Evolutionary conservation across 2,113 vertebrate species (phyloP).

Genomic region (Salvator merianae): DNA sequence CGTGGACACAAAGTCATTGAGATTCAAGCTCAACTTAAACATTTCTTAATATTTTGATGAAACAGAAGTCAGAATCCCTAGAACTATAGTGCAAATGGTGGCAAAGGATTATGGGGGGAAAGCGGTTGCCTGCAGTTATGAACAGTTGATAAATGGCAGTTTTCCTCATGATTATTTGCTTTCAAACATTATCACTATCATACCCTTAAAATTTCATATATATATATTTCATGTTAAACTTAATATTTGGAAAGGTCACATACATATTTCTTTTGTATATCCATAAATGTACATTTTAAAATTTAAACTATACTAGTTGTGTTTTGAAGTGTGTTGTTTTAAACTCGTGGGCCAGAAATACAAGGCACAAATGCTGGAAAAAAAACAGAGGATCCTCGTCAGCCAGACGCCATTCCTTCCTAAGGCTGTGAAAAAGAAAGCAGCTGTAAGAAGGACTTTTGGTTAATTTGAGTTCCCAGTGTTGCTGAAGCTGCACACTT

Average conservation of each 20-base stretch:
- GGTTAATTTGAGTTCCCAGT: constrained; percentile 17
- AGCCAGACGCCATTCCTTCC: not conserved
- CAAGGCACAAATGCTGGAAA: not conserved
- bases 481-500: constrained; percentile 1
- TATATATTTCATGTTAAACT: not conserved
- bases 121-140: too few species aligned
- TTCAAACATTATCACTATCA: too few species aligned
- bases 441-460: constrained; percentile 10
- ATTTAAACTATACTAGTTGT: too few species aligned
- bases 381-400: not conserved
- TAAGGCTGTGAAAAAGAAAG: constrained; percentile 11
- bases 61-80: too few species aligned
- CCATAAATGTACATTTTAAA: not conserved
- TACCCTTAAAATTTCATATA: not conserved
- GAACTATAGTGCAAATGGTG: too few species aligned
- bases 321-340: not conserved
- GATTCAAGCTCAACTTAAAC: too few species aligned
- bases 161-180: too few species aligned
- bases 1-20: too few species aligned
- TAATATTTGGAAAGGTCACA: too few species aligned
- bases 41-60: too few species aligned
- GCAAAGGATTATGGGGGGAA: too few species aligned
- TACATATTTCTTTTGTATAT: not conserved
- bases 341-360: not conserved
- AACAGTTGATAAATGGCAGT: too few species aligned